phyloP scores from a whole-genome alignment of 2,888 invertebrate species.

The Reticulitermes lucifugus region DNA sequence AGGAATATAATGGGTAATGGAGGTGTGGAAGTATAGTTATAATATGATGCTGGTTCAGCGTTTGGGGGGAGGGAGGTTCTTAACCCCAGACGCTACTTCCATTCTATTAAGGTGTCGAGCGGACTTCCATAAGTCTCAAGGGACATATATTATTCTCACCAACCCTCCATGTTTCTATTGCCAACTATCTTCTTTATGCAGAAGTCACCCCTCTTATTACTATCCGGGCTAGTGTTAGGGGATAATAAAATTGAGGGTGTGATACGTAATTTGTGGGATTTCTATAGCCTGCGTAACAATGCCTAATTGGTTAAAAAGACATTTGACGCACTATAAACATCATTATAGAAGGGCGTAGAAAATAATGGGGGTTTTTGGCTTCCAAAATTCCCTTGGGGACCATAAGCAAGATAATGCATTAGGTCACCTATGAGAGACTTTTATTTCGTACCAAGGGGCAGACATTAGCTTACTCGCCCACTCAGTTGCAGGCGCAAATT shows the following conservation, averaged over 20 bases:
- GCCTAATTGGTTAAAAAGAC: conserved; percentile 16
- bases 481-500: too few relatives aligned
- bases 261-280: conserved; percentile 16
- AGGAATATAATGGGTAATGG: neutral
- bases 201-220: conserved; percentile 3
- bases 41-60: neutral
- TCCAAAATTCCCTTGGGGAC: neutral
- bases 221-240: neutral
- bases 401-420: too few relatives aligned
- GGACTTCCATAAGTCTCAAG: conserved; percentile 12
- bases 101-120: conserved; percentile 21
- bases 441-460: too few relatives aligned
- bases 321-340: neutral
- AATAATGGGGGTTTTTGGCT: neutral
- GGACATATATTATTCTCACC: conserved; percentile 3
- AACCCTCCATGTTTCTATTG: neutral
- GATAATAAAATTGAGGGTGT: conserved; percentile 5
- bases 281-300: neutral
- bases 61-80: neutral
- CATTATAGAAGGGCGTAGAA: neutral
- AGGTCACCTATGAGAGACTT: too few relatives aligned
- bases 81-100: neutral
- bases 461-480: too few relatives aligned
- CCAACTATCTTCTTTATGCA: conserved; percentile 23
- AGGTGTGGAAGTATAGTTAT: neutral